phyloP scores from a whole-genome alignment of 2,888 invertebrate genomes.

The Nycteola revayana region DNA sequence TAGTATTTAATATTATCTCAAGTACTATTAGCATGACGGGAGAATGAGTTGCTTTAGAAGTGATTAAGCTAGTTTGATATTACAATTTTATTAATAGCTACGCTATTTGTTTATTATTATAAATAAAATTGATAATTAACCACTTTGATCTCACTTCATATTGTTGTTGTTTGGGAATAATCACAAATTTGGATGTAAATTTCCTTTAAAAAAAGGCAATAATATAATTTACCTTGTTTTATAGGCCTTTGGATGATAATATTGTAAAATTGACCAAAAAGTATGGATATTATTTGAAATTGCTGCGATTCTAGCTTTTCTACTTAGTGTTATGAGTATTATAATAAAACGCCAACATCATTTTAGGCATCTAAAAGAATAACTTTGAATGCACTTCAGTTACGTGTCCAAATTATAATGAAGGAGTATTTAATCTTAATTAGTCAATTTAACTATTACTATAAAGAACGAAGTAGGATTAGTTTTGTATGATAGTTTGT shows the following conservation, averaged over 20 bases:
- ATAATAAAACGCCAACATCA: slow-evolving; percentile 44
- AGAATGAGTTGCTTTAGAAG: slow-evolving; percentile 38
- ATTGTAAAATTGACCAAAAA: slow-evolving; percentile 67
- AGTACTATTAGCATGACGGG: slow-evolving; percentile 38
- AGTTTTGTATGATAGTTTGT: slow-evolving; percentile 57
- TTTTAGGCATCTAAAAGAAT: slow-evolving; percentile 37
- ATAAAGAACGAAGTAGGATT: slow-evolving; percentile 61
- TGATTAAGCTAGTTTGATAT: slow-evolving; percentile 36
- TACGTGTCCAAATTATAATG: slow-evolving; percentile 57
- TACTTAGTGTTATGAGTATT: slow-evolving; percentile 53
- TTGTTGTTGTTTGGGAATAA: slow-evolving; percentile 52
- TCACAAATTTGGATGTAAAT: slow-evolving; percentile 44
- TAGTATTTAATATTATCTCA: slow-evolving; percentile 29
- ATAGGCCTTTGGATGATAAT: slow-evolving; percentile 48
- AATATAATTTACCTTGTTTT: slow-evolving; percentile 58
- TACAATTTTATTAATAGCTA: slow-evolving; percentile 31
- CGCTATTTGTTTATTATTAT: slow-evolving; percentile 43
- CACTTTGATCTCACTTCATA: slow-evolving; percentile 69
- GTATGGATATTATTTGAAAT: slow-evolving; percentile 50
- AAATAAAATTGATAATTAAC: slow-evolving; percentile 47
- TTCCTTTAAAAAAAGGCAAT: slow-evolving; percentile 53
- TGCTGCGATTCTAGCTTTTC: slow-evolving; percentile 59
- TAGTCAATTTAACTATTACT: slow-evolving; percentile 66
- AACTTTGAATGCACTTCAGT: slow-evolving; percentile 49
- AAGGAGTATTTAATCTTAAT: slow-evolving; percentile 62